Base-by-base conservation (phyloP, 2,888 invertebrate species). In the Uloborus plumipes region DNA sequence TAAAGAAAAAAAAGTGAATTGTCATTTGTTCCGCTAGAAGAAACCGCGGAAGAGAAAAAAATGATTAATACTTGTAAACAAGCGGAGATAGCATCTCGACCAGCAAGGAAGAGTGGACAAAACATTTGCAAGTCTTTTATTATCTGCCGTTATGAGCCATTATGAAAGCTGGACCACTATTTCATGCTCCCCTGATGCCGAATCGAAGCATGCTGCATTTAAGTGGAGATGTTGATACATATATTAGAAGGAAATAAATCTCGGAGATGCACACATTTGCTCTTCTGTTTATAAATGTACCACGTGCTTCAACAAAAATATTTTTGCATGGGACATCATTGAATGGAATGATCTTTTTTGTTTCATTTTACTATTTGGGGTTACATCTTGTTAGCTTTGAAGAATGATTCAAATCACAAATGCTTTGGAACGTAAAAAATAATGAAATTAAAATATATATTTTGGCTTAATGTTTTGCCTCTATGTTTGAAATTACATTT, bases 11-110 rank as follows among this genome's bases (percentile, higher is more conserved):
- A 81, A 80, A 64, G 26, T 66, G 64, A 81, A 82, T 72, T 82
- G 72, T 82, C 77, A 77, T 83, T 83, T 83, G 83, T 83, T 83
- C 83, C 76, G 83, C 83, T 77, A 77, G 77, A 82, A 77, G 82
- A 69, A 73, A 77, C 83, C 67, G 55, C 69, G 77, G 77, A 71
- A 82, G 76, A 70, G 65, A 71, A 76, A 71, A 61, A 82, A 77
- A 76, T 76, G 67, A 83, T 83, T 73, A 83, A 77, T 83, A 72
- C 71, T 83, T 83, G 83, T 83, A 83, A 83, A 83, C 83, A 77
- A 77, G 83, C 73, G 64, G 62, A 58, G 83, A 83, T 83, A 83
- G 77, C 77, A 83, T 83, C 83, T 72, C 69, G 49, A 65, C 31
- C 62, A 69, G 75, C 74, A 64, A 73, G 62, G 61, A 83, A 76